These are phyloP conservation scores for Venustaconcha ellipsiformis DNA, from an alignment of 1,140 invertebrate genomes.

Conservation along the genomic window DNA sequence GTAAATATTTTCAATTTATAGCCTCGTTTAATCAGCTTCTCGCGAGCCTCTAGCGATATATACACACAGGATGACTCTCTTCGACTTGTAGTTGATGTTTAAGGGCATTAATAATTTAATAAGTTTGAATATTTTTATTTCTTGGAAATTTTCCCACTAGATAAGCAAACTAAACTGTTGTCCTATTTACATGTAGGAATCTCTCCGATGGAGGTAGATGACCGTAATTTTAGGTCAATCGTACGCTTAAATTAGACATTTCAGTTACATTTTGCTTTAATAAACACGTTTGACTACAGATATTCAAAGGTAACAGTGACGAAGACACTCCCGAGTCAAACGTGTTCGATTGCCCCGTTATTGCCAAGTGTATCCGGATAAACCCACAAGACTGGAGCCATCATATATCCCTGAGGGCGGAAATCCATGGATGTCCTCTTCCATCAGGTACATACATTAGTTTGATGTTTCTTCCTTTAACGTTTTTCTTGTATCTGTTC, in stretches of 20 bases:
- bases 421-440: conserved; percentile 45
- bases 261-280: neutral
- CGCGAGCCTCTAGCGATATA: neutral
- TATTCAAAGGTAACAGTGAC: conserved; percentile 46
- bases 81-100: too few relatives aligned
- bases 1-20: conserved; percentile 10
- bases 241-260: too few relatives aligned
- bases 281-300: conserved; percentile 26
- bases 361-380: conserved; percentile 45
- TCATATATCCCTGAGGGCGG: conserved; percentile 42
- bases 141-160: neutral
- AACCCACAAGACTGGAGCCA: conserved; percentile 42
- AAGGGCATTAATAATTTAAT: neutral
- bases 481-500: neutral
- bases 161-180: neutral
- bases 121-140: neutral
- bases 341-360: conserved; percentile 41
- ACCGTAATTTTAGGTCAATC: neutral
- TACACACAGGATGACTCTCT: neutral
- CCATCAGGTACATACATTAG: conserved; percentile 10
- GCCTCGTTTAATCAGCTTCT: neutral
- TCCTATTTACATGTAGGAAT: neutral
- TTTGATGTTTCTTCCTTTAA: too few relatives aligned
- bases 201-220: neutral
- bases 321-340: conserved; percentile 35